These are phyloP conservation scores for Oryzias celebensis DNA, from an alignment of 2,113 vertebrate genomes.

Conservation along the genomic window DNA sequence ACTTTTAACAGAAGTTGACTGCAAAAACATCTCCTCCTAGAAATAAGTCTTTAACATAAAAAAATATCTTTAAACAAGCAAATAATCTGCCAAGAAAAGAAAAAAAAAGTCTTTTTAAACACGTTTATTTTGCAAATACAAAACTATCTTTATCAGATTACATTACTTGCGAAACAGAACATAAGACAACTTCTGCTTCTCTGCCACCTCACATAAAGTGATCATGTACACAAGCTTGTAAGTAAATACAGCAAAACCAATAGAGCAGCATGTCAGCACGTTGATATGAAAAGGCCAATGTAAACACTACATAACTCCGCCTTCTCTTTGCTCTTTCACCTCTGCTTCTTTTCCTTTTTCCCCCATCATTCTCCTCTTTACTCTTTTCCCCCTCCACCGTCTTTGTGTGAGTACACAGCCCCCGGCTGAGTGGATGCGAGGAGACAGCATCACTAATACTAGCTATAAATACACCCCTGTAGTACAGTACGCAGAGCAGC, in stretches of 20 bases:
- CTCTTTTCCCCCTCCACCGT: conserved; percentile 26
- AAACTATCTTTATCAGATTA: too few species aligned
- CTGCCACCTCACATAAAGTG: too few species aligned
- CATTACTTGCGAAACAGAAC: too few species aligned
- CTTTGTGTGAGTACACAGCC: conserved; percentile 49
- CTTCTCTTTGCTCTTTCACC: conserved; percentile 1
- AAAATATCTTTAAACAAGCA: too few species aligned
- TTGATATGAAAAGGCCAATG: conserved; percentile 22
- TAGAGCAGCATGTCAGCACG: neutral
- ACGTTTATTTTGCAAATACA: too few species aligned
- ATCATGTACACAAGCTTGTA: neutral
- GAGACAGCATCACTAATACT: conserved; percentile 73
- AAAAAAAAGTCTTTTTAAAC: too few species aligned
- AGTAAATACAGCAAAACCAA: conserved; percentile 20
- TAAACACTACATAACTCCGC: conserved; percentile 23
- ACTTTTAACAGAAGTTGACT: too few species aligned
- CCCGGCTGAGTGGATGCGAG: conserved; percentile 68
- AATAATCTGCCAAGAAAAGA: too few species aligned
- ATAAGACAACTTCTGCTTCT: too few species aligned
- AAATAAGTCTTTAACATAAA: too few species aligned
- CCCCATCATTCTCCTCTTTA: conserved; percentile 17
- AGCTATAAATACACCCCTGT: conserved; percentile 69
- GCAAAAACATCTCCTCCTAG: too few species aligned
- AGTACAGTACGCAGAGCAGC: conserved; percentile 65
- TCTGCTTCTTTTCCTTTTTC: neutral